Conservation (phyloP, 1,140 invertebrate genomes). For the Pectinophora gossypiella region DNA sequence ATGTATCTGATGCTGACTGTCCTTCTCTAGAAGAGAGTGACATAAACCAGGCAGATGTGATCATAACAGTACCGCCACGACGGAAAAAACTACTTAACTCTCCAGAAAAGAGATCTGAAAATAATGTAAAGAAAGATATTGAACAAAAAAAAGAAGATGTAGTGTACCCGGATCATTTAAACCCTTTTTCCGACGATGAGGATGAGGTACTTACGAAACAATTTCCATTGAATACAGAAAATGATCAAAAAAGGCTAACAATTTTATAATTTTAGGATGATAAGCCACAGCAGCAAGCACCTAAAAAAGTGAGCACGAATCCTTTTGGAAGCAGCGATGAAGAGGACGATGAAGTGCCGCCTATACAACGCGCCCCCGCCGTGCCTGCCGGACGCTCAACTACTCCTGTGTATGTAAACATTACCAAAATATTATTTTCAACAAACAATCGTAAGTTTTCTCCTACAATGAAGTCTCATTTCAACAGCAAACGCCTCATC, state of each 20-base stretch:
- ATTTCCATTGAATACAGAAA: background rate
- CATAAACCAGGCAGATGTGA: conserved; percentile 35
- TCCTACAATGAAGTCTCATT: too few relatives aligned
- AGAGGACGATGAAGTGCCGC: conserved; percentile 74
- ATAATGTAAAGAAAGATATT: background rate
- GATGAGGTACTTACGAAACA: conserved; percentile 30
- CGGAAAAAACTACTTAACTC: conserved; percentile 46
- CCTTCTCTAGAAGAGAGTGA: conserved; percentile 10
- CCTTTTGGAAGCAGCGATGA: conserved; percentile 83
- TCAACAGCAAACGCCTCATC: conserved; percentile 54
- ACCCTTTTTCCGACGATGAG: conserved; percentile 87
- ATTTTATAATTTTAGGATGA: conserved; percentile 21
- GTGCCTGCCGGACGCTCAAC: conserved; percentile 21
- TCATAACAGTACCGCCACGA: conserved; percentile 60
- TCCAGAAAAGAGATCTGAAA: conserved; percentile 22
- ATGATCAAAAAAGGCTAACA: background rate
- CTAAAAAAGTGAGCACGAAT: conserved; percentile 74
- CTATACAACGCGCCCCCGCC: conserved; percentile 26
- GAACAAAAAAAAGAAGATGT: conserved; percentile 24
- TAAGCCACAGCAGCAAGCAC: conserved; percentile 14
- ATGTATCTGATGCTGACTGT: conserved; percentile 19
- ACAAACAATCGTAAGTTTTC: too few relatives aligned
- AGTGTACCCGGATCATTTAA: conserved; percentile 84
- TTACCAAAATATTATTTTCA: too few relatives aligned
- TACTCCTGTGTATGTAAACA: conserved; percentile 50